These are phyloP conservation scores for Dexiosoma caninum DNA, from an alignment of 2,888 invertebrate genomes.

Conservation along the genomic window DNA sequence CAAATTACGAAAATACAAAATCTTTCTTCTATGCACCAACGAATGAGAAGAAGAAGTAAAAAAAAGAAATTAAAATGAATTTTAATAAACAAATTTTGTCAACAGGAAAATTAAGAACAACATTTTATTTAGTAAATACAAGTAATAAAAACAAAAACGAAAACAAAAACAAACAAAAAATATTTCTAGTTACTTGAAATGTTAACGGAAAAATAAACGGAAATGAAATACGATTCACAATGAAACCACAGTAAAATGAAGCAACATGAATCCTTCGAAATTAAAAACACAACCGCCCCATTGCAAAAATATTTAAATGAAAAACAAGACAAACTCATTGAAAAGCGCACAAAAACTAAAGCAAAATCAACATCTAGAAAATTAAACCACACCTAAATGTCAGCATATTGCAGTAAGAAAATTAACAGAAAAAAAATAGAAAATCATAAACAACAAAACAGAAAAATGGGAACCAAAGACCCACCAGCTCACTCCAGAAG, in stretches of 20 bases:
- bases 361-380: conserved; percentile 41
- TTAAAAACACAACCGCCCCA: conserved; percentile 27
- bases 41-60: neutral
- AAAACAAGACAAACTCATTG: conserved; percentile 16
- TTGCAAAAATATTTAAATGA: conserved; percentile 8
- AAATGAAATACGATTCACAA: conserved; percentile 52
- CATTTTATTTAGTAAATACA: conserved; percentile 27
- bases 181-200: conserved; percentile 53
- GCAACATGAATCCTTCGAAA: conserved; percentile 17
- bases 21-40: neutral
- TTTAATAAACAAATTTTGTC: conserved; percentile 43
- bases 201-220: conserved; percentile 59
- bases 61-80: conserved; percentile 29
- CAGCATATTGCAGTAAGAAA: conserved; percentile 53
- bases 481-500: neutral
- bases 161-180: conserved; percentile 6
- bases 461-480: neutral
- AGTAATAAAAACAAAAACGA: neutral
- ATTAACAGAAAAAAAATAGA: conserved; percentile 6
- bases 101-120: conserved; percentile 58
- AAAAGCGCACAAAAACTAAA: neutral
- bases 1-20: conserved; percentile 6
- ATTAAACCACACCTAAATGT: conserved; percentile 52
- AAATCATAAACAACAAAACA: neutral
- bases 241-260: conserved; percentile 42